Conservation (phyloP, 2,113 vertebrate species). For the Hymenochirus boettgeri region DNA sequence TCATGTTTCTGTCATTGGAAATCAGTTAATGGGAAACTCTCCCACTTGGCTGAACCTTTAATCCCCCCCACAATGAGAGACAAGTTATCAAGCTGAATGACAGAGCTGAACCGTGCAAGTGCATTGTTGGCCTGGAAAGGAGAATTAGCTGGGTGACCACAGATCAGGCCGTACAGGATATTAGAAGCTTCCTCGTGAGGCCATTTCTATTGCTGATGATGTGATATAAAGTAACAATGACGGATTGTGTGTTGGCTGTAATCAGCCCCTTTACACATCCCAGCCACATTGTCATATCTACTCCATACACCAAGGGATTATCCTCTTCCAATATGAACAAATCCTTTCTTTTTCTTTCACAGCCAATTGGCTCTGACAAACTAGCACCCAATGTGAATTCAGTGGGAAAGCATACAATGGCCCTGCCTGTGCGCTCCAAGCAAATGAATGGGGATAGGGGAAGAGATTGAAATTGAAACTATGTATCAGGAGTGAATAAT, state of each 20-base stretch:
- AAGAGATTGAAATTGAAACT: conserved; percentile 39
- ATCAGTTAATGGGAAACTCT: too few relatives aligned
- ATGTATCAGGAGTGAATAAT: conserved; percentile 35
- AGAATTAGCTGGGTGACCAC: conserved; percentile 9
- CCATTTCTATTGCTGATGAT: conserved; percentile 12
- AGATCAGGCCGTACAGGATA: conserved; percentile 4
- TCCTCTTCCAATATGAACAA: conserved; percentile 20
- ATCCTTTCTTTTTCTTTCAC: too few relatives aligned
- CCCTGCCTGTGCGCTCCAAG: conserved; percentile 13
- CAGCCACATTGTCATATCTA: conserved; percentile 24
- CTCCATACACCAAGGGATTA: conserved; percentile 35
- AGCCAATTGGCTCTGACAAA: conserved; percentile 20
- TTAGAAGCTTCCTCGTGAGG: background rate
- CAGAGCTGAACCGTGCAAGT: conserved; percentile 10
- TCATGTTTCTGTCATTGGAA: background rate
- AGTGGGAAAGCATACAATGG: background rate
- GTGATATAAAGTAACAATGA: conserved; percentile 5
- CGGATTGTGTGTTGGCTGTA: conserved; percentile 1
- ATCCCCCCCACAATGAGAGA: background rate
- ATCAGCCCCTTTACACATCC: conserved; percentile 19
- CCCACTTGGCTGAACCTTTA: too few relatives aligned
- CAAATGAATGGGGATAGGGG: conserved; percentile 14
- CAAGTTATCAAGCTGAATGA: background rate
- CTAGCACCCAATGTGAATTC: conserved; percentile 1
- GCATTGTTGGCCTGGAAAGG: conserved; percentile 17